phyloP scores from a whole-genome alignment of 2,113 vertebrate genomes.

The Sphaerodactylus townsendi region DNA sequence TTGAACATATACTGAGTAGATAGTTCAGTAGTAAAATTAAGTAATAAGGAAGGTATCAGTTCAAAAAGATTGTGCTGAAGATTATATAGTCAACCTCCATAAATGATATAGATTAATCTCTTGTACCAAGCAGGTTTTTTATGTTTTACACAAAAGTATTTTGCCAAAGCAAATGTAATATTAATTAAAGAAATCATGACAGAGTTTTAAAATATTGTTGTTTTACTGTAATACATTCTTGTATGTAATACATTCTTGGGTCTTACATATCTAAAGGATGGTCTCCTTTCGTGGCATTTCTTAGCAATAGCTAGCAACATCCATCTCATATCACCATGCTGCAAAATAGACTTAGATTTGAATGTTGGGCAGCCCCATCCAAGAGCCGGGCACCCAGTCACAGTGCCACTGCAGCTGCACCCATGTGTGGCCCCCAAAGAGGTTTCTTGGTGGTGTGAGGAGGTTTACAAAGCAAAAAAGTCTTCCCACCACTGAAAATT shows the following conservation, averaged over 20 bases:
- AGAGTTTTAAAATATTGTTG: background rate
- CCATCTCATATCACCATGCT: background rate
- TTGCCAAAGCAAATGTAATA: background rate
- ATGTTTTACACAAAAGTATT: background rate
- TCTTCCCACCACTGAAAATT: too few relatives aligned
- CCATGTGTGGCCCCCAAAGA: too few relatives aligned
- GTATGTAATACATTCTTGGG: background rate
- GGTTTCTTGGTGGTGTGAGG: too few relatives aligned
- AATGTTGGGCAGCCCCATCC: too few relatives aligned
- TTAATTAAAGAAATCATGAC: background rate
- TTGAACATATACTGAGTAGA: background rate
- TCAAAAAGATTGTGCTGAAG: background rate
- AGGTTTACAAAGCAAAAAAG: too few relatives aligned
- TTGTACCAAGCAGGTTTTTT: background rate
- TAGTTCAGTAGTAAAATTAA: background rate
- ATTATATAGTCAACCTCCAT: background rate
- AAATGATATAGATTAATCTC: background rate
- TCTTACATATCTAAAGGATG: background rate
- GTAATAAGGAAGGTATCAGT: background rate
- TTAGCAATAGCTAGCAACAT: too few relatives aligned
- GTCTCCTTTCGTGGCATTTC: background rate
- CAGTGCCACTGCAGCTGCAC: too few relatives aligned
- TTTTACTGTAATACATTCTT: background rate
- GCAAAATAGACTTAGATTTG: too few relatives aligned
- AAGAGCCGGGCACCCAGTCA: too few relatives aligned